These are phyloP conservation scores for Calcarius lapponicus DNA, from an alignment of 2,797 vertebrate species.

Conservation along the genomic window DNA sequence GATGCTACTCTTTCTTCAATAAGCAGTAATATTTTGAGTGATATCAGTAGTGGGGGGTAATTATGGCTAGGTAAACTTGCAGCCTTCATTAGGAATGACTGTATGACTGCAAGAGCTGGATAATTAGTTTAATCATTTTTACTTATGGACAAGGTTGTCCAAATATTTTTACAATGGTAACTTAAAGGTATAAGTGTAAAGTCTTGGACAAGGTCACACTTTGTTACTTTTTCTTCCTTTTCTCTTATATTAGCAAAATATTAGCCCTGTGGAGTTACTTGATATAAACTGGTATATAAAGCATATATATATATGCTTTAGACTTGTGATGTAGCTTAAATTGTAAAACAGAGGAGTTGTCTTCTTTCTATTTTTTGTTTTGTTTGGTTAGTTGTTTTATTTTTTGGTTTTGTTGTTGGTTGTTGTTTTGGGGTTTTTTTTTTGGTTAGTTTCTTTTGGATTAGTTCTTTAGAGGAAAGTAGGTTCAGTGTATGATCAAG, in stretches of 20 bases:
- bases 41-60: neutral
- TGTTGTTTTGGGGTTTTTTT: neutral
- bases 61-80: neutral
- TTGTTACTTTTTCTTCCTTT: neutral
- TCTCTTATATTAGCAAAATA: neutral
- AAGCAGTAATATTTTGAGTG: neutral
- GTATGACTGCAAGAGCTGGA: neutral
- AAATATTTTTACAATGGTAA: neutral
- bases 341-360: neutral
- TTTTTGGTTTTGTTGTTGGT: neutral
- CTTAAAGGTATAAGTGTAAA: neutral
- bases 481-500: neutral
- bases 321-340: neutral
- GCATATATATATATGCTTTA: too few relatives aligned
- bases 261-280: neutral
- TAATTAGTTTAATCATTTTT: neutral
- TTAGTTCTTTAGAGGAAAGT: neutral
- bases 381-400: neutral
- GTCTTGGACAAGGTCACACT: neutral
- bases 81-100: neutral
- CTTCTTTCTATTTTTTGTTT: neutral
- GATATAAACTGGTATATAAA: neutral
- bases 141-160: neutral
- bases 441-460: neutral
- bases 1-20: neutral